Evolutionary conservation across 2,888 invertebrate species (phyloP).

Genomic region (Sesamia inferens): DNA sequence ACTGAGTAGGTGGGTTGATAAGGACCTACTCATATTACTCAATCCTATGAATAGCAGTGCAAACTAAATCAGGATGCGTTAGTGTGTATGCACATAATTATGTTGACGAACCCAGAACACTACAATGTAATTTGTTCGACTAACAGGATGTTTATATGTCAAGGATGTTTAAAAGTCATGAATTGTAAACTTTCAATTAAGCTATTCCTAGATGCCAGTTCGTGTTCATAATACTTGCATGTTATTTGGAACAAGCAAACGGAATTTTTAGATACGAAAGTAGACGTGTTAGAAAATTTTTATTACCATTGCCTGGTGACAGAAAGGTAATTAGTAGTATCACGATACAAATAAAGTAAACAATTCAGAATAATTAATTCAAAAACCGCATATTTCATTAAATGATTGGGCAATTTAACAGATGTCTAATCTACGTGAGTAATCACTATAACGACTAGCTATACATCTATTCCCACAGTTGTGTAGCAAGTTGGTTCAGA

Average conservation of each 20-base stretch:
- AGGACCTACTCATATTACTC: background rate
- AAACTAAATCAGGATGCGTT: constrained; percentile 14
- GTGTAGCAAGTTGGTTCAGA: background rate
- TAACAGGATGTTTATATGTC: constrained; percentile 70
- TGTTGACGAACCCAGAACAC: constrained; percentile 44
- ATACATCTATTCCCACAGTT: background rate
- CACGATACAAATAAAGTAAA: constrained; percentile 2
- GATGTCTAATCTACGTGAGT: background rate
- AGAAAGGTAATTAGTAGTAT: background rate
- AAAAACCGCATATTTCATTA: background rate
- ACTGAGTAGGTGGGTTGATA: background rate
- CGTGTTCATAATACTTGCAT: constrained; percentile 15
- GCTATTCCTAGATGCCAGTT: constrained; percentile 56
- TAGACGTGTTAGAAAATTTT: background rate
- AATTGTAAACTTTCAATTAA: constrained; percentile 67
- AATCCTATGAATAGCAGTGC: background rate
- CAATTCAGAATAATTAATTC: constrained; percentile 2
- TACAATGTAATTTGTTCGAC: constrained; percentile 64
- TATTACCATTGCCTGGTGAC: background rate
- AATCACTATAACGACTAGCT: too few species aligned
- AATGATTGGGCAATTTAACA: background rate
- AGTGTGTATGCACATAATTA: constrained; percentile 26
- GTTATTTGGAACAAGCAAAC: background rate
- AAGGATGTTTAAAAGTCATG: constrained; percentile 58
- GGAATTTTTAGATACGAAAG: background rate